Evolutionary conservation across 2,888 invertebrate species (phyloP), one percentile per base, ranked within the genome.

Genomic region (Hemicrepidius hirtus): DNA sequence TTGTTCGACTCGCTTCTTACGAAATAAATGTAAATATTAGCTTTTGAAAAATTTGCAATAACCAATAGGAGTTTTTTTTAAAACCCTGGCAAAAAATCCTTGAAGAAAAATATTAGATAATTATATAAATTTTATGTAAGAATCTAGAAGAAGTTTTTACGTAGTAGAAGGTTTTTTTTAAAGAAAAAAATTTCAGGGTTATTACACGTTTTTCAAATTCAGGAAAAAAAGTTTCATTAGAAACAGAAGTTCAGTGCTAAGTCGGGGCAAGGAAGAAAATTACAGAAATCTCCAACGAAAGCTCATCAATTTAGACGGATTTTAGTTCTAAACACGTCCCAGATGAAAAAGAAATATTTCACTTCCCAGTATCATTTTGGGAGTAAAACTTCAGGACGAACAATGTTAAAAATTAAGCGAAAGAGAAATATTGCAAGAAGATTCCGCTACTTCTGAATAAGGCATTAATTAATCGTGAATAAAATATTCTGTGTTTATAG

Each of bases 301-400:
- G 6, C 46, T 46, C 46, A 46, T 46, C 46, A 46, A 18, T 46
- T 46, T 18, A 5, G 18, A 13, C 13, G 20, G 46, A 46, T 46
- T 46, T 46, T 46, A 16, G 46, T 46, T 46, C 46, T 20, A 46
- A 46, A 46, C 46, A 46, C 46, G 46, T 46, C 10, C 46, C 46
- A 46, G 20, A 46, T 46, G 46, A 46, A 46, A 46, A 46, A 46
- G 46, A 46, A 46, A 46, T 46, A 20, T 46, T 46, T 46, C 46
- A 46, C 16, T 18, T 18, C 4, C 9, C 46, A 46, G 46, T 18
- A 18, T 18, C 46, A 40, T 40, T 40, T 40, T 18, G 46, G 46
- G 18, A 46, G 46, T 20, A 16, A 9, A 16, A 40, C 13, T 40
- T 40, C 40, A 40, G n/a, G 7, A 9, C 9, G 46, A 46, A 46